These are phyloP conservation scores for Anniella stebbinsi DNA, from an alignment of 2,797 vertebrate genomes.

Conservation along the genomic window DNA sequence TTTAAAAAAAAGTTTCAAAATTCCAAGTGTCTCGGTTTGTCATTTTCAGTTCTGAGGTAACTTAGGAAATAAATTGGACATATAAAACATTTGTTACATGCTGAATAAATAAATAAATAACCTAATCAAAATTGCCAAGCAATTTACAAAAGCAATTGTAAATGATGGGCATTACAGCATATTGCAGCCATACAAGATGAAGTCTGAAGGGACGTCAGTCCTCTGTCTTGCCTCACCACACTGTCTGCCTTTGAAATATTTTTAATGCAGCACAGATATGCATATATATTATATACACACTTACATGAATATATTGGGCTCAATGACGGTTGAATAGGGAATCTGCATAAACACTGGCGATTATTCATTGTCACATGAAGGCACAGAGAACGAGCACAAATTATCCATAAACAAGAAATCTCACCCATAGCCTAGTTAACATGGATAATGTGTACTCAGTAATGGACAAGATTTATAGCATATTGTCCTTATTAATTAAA, in stretches of 20 bases:
- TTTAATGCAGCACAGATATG: no score
- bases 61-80: background rate
- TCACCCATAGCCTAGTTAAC: no score
- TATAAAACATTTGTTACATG: background rate
- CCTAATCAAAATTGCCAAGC: background rate
- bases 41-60: background rate
- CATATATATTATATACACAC: no score
- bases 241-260: background rate
- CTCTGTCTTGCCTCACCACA: background rate
- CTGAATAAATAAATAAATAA: no score
- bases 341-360: no score
- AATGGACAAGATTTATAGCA: no score
- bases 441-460: no score
- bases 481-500: no score
- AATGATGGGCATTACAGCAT: background rate
- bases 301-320: background rate
- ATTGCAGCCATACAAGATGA: background rate
- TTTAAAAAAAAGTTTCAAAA: slow-evolving; percentile 1
- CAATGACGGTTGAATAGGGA: background rate
- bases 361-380: background rate
- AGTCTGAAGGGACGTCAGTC: background rate
- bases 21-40: background rate
- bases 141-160: background rate
- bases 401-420: background rate
- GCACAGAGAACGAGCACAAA: background rate